Evolutionary conservation across 2,113 vertebrate species (phyloP), one percentile per base, ranked within the genome.

Genomic region (Tursiops truncatus): DNA sequence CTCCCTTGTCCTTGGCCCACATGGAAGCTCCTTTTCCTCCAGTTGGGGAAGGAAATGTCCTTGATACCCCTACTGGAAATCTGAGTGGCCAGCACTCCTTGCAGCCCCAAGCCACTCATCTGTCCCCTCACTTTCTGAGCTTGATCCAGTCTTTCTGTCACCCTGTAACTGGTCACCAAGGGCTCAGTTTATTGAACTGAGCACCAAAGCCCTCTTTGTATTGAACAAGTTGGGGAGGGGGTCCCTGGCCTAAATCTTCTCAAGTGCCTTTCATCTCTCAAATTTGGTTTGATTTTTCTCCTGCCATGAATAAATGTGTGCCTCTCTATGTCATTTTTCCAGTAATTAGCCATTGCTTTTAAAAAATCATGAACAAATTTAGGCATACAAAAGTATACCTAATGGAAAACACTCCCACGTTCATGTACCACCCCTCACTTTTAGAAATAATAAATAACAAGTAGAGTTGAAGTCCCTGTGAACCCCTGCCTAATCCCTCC

Each of bases 401-500:
- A 82, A 92, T 87, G 58, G 47, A 86, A 96, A 92, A 95, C 17
- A 65, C 2, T 92, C 17, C 31, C 7, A 21, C 2, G 26, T 79
- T 38, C 53, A 65, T 41, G 53, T 86, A 74, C 68, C 17, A 47
- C 33, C 41, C 31, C 33, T 38, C 80, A 71, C 14, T n/a, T 90
- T 92, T 84, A 96, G 28, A 94, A 95, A 60, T 83, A 70, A 58
- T 87, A 81, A 89, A 92, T 94, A 71, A 87, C 23, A 56, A 80
- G 26, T 36, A 71, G n/a, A 86, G 25, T 74, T n/a, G 47, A 92
- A 82, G 90, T 74, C 20, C 56, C 41, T 28, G 2, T 84, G 70
- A 89, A 56, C 28, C 70, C 56, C 60, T 77, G 33, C 18, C 68
- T 93, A 20, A 74, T 62, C 18, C n/a, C 4, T 68, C 58, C 44